Conservation (phyloP, 2,113 vertebrate genomes). For the Scomber japonicus region DNA sequence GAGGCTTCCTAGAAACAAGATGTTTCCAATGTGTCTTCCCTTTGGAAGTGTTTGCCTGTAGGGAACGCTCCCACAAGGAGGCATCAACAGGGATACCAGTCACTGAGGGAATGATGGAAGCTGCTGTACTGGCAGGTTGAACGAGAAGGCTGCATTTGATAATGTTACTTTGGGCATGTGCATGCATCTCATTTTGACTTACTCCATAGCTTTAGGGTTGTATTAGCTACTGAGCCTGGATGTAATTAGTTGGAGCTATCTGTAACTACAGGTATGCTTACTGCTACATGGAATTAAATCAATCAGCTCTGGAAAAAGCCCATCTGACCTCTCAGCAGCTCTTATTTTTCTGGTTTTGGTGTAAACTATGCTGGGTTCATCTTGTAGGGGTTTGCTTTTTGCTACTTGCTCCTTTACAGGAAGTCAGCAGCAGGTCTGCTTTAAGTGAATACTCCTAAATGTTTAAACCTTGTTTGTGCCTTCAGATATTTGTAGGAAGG, state of each 20-base stretch:
- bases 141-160: conserved; percentile 61
- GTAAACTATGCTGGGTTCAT: background rate
- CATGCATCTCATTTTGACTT: too few relatives aligned
- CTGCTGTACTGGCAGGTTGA: conserved; percentile 21
- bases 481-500: too few relatives aligned
- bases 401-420: too few relatives aligned
- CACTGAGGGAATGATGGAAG: conserved; percentile 57
- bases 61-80: conserved; percentile 60
- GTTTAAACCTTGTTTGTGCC: too few relatives aligned
- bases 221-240: background rate
- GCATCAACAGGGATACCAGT: conserved; percentile 44
- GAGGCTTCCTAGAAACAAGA: conserved; percentile 38
- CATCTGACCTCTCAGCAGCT: background rate
- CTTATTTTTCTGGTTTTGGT: background rate
- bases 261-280: background rate
- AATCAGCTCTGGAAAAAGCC: background rate
- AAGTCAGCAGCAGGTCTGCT: too few relatives aligned
- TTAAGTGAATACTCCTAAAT: too few relatives aligned
- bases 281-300: conserved; percentile 1
- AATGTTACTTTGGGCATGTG: conserved; percentile 32
- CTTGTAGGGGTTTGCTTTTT: too few relatives aligned
- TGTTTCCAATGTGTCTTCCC: conserved; percentile 37
- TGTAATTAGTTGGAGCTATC: background rate
- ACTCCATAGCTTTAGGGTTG: background rate
- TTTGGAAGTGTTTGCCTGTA: conserved; percentile 59